Evolutionary conservation across 92 coral and sea anemone species (phyloP), one percentile per base, ranked within the genome.

Genomic region (Siderastrea radians): DNA sequence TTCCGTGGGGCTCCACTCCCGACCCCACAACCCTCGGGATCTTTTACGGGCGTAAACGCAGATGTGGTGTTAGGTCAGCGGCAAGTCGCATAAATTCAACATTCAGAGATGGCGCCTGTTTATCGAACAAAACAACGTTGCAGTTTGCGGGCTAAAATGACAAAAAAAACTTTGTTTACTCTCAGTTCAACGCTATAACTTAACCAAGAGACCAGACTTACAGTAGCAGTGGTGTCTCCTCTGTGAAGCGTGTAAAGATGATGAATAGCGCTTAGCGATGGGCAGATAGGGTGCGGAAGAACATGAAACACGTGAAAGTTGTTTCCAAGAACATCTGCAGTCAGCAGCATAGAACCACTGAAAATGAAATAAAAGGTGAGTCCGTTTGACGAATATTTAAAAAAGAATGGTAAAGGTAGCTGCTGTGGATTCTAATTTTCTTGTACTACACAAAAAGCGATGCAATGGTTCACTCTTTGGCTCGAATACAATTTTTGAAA

Each of bases 151-250:
- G 62, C 66, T 1, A 76, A 76, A 63, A 69, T 49, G 2, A 6
- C 45, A 57, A 43, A 81, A 44, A 8, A 12, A 47, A 44, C 19
- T n/a, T 13, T 5, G 10, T 54, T 45, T 11, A 4, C 5, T 57
- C 26, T 17, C 17, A 54, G 26, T 43, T 49, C 15, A 1, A 11
- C 15, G 59, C 76, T 55, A 7, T 50, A 43, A 49, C 46, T 4
- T 38, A 48, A 48, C 26, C 44, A 16, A 57, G n/a, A 8, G 43
- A 43, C 2, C 26, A 49, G 16, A 88, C 98, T 94, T 85, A 97
- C 99, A 57, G 99, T 95, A 3, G 99, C 99, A 77, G 98, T 93
- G 50, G 99, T 97, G 82, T 97, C 97, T 19, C 99, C 99, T 74
- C 99, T 86, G 90, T 97, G 99, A 72, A 97, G 90, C 47, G 96